Evolutionary conservation across 2,113 vertebrate species (phyloP).

Genomic region (Anarrhichthys ocellatus): DNA sequence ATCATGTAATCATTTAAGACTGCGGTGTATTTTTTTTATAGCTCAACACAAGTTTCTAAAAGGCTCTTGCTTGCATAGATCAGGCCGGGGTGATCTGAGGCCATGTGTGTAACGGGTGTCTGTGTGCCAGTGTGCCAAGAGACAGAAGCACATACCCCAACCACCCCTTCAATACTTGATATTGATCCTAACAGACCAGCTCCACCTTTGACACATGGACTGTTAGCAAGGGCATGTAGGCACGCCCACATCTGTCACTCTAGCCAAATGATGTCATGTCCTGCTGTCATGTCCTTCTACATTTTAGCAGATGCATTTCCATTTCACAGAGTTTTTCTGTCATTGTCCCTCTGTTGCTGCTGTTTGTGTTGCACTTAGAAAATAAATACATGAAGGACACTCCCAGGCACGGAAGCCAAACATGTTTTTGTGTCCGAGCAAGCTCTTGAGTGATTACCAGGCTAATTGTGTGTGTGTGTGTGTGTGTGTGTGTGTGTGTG

Average conservation of each 20-base stretch:
- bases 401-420: conserved; percentile 52
- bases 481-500: conserved; percentile 28
- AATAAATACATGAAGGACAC: conserved; percentile 43
- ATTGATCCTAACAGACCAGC: conserved; percentile 58
- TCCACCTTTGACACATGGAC: conserved; percentile 52
- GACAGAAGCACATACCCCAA: conserved; percentile 13
- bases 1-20: conserved; percentile 12
- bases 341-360: conserved; percentile 3
- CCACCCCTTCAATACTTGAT: conserved; percentile 27
- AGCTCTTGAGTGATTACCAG: conserved; percentile 55
- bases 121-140: conserved; percentile 43
- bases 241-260: conserved; percentile 55
- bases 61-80: conserved; percentile 20
- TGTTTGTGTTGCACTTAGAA: conserved; percentile 29
- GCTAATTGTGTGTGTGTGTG: conserved; percentile 54
- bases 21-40: conserved; percentile 31
- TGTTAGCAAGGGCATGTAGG: conserved; percentile 13
- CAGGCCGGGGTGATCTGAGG: conserved; percentile 26
- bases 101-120: conserved; percentile 50
- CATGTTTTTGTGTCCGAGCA: conserved; percentile 54
- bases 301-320: conserved; percentile 6
- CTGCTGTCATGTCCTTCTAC: conserved; percentile 32
- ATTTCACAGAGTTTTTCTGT: neutral
- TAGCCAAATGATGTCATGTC: conserved; percentile 27
- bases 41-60: conserved; percentile 13